Evolutionary conservation across 2,888 invertebrate species (phyloP), one percentile per base, ranked within the genome.

Genomic region (Alsophila aescularia): DNA sequence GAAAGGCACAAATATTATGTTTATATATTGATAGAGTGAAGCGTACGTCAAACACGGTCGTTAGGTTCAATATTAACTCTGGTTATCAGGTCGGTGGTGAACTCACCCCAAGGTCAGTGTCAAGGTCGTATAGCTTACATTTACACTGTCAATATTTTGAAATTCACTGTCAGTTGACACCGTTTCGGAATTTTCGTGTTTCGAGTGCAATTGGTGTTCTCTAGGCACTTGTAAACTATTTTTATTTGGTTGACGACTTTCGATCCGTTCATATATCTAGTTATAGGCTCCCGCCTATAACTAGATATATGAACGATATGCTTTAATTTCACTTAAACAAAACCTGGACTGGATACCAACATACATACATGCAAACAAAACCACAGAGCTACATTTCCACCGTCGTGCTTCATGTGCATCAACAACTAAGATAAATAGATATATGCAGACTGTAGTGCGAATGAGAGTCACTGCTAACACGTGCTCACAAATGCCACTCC

Each of bases 21-120:
- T 88, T 90, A 90, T 90, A 90, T 90, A 90, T 91, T 91, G 90
- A 90, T 90, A 91, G 87, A 90, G 89, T 77, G 75, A 82, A 90
- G 87, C 88, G 89, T 79, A 85, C 81, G 81, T 85, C 90, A 91
- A 90, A 91, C 90, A 89, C 72, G 66, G 70, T 75, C 74, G 87
- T 87, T 86, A 79, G 83, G 87, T 69, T 86, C 89, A 91, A 91
- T 91, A 91, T 91, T 90, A 91, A 90, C 91, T 85, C 87, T 89
- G 82, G 86, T 85, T 91, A 90, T 90, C 91, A 78, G 76, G 74
- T 77, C 77, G 62, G 69, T 74, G 73, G 75, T 85, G 83, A 85
- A 84, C 85, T 79, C 79, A 74, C 65, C 69, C 70, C 79, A 85
- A 86, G 87, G 88, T 87, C 84, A 82, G 67, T 83, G 87, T 74